These are phyloP conservation scores for Diploptera punctata DNA, from an alignment of 2,888 invertebrate genomes.

Conservation along the genomic window DNA sequence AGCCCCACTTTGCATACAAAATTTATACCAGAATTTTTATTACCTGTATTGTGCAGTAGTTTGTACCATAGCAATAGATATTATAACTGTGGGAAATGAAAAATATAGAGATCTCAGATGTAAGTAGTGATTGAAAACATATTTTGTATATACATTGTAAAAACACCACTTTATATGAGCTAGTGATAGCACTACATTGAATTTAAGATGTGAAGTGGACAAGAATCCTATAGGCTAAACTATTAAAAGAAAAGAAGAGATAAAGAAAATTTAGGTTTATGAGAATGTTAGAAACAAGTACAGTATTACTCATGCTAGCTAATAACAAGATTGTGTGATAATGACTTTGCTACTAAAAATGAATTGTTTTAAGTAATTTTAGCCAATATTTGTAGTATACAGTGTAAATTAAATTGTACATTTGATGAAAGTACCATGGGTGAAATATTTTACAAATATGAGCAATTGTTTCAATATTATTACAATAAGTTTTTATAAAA, in stretches of 20 bases:
- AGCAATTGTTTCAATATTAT: neutral
- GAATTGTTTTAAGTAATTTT: neutral
- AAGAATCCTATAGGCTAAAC: too few relatives aligned
- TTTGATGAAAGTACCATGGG: neutral
- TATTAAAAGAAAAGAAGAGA: too few relatives aligned
- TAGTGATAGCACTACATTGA: neutral
- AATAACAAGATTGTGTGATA: neutral
- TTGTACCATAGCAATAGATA: too few relatives aligned
- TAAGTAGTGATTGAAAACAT: neutral
- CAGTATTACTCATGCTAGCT: neutral
- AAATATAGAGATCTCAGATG: neutral
- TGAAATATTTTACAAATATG: conserved; percentile 2
- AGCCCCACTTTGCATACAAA: too few relatives aligned
- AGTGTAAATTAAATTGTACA: conserved; percentile 4
- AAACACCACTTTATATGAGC: conserved; percentile 9
- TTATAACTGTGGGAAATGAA: neutral
- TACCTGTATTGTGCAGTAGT: too few relatives aligned
- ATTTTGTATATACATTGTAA: conserved; percentile 5
- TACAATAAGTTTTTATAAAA: conserved; percentile 25
- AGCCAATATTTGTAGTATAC: neutral
- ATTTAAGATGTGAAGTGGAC: too few relatives aligned
- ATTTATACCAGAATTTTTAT: too few relatives aligned
- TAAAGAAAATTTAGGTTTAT: too few relatives aligned
- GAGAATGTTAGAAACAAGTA: neutral
- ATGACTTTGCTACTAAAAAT: neutral